These are phyloP conservation scores for Sebastes ruberrimus DNA, from an alignment of 2,797 vertebrate species.

Conservation along the genomic window DNA sequence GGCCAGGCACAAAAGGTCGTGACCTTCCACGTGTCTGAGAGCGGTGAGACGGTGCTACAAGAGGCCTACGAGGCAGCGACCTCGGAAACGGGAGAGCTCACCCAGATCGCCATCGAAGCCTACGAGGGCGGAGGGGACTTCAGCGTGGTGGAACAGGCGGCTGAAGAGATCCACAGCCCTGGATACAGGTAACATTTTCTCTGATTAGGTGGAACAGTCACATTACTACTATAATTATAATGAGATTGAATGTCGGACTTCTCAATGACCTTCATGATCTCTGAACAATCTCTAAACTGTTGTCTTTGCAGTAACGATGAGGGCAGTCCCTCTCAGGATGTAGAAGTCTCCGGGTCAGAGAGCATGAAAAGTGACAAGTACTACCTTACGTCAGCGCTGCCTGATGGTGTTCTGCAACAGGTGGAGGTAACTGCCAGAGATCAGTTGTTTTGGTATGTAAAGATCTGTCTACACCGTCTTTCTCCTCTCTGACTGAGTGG, in stretches of 20 bases:
- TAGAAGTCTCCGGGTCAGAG: conserved; percentile 79
- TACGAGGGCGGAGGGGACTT: conserved; percentile 84
- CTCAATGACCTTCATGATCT: background rate
- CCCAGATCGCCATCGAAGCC: conserved; percentile 88
- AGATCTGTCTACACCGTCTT: background rate
- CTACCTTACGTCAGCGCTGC: conserved; percentile 82
- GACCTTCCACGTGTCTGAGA: conserved; percentile 90
- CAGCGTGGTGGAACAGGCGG: conserved; percentile 86
- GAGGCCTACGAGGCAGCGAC: conserved; percentile 82
- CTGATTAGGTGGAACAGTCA: background rate
- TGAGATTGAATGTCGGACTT: background rate
- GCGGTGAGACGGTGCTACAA: conserved; percentile 81
- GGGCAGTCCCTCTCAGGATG: conserved; percentile 71
- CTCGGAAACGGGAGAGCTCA: conserved; percentile 80
- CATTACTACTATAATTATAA: background rate
- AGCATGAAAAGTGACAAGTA: conserved; percentile 85
- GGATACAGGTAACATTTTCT: conserved; percentile 81
- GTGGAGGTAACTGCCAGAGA: conserved; percentile 84
- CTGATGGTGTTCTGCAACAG: conserved; percentile 85
- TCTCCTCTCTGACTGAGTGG: conserved; percentile 1
- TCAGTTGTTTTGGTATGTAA: background rate
- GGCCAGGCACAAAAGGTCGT: conserved; percentile 85
- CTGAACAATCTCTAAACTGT: background rate
- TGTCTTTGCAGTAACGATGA: conserved; percentile 74
- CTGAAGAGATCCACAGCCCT: conserved; percentile 85